Evolutionary conservation across 1,140 invertebrate genomes (phyloP), one percentile per base, ranked within the genome.

Genomic region (Brachionus calyciflorus): DNA sequence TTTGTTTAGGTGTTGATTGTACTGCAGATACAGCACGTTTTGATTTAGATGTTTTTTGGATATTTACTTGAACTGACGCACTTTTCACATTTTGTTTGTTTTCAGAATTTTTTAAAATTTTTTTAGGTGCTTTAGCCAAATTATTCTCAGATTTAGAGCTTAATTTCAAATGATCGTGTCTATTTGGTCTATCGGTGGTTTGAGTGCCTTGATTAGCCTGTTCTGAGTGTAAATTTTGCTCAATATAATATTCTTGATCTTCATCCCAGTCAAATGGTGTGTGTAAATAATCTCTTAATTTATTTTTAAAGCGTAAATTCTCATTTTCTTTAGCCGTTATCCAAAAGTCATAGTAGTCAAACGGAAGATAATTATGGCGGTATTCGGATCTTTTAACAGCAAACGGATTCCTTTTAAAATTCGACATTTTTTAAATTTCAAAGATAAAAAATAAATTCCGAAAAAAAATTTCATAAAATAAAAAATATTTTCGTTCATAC

Each of bases 321-420:
- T 73, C 69, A 40, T 73, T 73, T 30, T 73, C 69, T 73, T 73
- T 73, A 1, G 69, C 69, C 17, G 51, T 73, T 37, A 49, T 73
- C 69, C 69, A 73, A 73, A 73, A 73, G 46, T 73, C 69, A 41
- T 73, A 73, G 17, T 73, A 73, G 46, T 73, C 69, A 17, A 73
- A 73, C 51, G 69, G 69, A 6, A 73, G 46, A 46, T 30, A 73
- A 33, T 73, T 73, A 14, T 49, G 30, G 6, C 69, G 69, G 21
- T 73, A 73, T 73, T 73, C 69, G 19, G 69, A 73, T 49, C 30
- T 49, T 37, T 17, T 19, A 60, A 6, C 9, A 37, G 37, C 10
- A 37, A 21, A 60, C 12, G 33, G 14, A 21, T 9, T 28, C 14
- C n/a, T 60, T 60, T 33, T 33, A 60, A 60, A 37, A 60, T 28